phyloP scores from a whole-genome alignment of 1,140 invertebrate species.

The Drosophila ercepeae region DNA sequence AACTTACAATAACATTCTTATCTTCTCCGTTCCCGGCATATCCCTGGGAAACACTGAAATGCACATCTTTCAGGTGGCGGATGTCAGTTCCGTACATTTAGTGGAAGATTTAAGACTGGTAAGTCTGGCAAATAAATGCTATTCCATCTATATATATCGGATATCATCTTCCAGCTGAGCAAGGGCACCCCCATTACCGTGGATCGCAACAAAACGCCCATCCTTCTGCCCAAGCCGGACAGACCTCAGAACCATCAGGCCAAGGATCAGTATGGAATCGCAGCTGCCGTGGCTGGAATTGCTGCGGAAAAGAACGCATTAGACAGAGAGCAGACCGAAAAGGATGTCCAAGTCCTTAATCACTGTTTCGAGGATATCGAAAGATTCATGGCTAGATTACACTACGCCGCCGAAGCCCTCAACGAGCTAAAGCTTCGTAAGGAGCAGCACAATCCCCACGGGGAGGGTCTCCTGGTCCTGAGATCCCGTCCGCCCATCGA shows the following conservation, averaged over 20 bases:
- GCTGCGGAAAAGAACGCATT: conserved; percentile 72
- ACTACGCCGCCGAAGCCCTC: conserved; percentile 75
- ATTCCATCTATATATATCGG: background rate
- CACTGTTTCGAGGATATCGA: conserved; percentile 81
- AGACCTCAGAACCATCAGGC: conserved; percentile 51
- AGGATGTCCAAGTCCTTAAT: conserved; percentile 73
- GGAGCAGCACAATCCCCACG: conserved; percentile 73
- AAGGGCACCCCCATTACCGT: conserved; percentile 60
- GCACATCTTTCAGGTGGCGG: conserved; percentile 83
- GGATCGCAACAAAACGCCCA: conserved; percentile 75
- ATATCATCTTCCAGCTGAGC: conserved; percentile 69
- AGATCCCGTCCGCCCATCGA: conserved; percentile 75
- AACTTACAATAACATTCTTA: conserved; percentile 68
- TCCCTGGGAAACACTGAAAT: conserved; percentile 77
- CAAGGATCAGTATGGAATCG: conserved; percentile 78
- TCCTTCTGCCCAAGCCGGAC: conserved; percentile 66
- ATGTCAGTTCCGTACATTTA: conserved; percentile 85
- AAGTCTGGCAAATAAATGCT: background rate
- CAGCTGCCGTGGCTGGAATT: conserved; percentile 64
- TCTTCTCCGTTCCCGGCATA: conserved; percentile 74
- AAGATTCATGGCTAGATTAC: conserved; percentile 71
- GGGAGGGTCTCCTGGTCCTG: conserved; percentile 67
- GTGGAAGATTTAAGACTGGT: conserved; percentile 85
- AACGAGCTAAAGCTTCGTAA: conserved; percentile 68
- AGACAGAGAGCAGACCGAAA: conserved; percentile 70